Percentiles rank a stretch among this genome's conserved stretches.
These are phyloP conservation scores for Myotis davidii DNA, from an alignment of 2,113 vertebrate genomes.

Conservation along the genomic window DNA sequence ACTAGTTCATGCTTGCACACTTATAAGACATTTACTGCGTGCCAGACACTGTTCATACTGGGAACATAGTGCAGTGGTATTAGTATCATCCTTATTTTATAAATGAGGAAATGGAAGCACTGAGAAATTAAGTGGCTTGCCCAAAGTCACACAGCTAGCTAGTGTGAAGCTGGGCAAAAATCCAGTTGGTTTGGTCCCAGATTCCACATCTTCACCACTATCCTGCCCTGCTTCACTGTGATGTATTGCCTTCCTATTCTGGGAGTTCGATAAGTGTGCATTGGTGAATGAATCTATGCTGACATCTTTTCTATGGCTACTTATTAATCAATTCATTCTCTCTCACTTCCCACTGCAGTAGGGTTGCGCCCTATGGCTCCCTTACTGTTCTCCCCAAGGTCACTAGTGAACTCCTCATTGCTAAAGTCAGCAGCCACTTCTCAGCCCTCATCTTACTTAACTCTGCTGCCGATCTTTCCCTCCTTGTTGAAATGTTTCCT, in stretches of 20 bases:
- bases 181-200: neutral
- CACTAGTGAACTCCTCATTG: neutral
- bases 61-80: neutral
- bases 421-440: neutral
- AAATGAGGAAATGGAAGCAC: constrained; percentile 36
- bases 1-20: neutral
- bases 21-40: neutral
- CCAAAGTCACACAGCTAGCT: neutral
- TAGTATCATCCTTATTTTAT: constrained; percentile 11
- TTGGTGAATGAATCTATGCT: neutral
- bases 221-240: neutral
- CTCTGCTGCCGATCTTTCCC: neutral
- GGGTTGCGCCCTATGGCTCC: neutral
- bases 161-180: neutral
- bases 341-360: neutral
- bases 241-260: neutral
- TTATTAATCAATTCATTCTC: neutral
- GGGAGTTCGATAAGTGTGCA: neutral
- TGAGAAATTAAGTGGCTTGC: constrained; percentile 28
- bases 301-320: neutral
- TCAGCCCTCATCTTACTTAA: neutral
- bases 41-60: neutral
- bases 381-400: neutral
- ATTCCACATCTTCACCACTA: neutral
- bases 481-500: constrained; percentile 28